Evolutionary conservation across 2,888 invertebrate genomes (phyloP).

Genomic region (Arenicola marina): DNA sequence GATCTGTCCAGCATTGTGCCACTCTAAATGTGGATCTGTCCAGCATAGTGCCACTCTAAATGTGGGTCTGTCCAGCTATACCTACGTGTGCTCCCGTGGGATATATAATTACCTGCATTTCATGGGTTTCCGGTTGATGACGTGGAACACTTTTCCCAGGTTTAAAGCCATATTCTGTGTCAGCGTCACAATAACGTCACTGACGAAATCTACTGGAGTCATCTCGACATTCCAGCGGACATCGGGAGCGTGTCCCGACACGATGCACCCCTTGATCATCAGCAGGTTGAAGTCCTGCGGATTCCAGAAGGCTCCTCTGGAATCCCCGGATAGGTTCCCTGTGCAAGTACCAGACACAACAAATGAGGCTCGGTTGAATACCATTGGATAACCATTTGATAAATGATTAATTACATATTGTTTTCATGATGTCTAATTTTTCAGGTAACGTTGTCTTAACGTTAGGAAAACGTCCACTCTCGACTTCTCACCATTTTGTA

Average conservation of each 20-base stretch:
- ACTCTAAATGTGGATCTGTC: no score
- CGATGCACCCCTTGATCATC: slow-evolving; percentile 53
- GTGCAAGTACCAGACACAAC: no score
- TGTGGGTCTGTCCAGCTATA: no score
- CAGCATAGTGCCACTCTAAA: no score
- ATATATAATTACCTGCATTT: slow-evolving; percentile 45
- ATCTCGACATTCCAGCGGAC: slow-evolving; percentile 59
- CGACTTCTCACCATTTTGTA: no score
- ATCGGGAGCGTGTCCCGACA: slow-evolving; percentile 51
- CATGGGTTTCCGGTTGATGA: slow-evolving; percentile 55
- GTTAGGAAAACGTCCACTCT: no score
- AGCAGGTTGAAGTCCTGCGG: slow-evolving; percentile 60
- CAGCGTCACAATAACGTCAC: slow-evolving; percentile 51
- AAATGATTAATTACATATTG: no score
- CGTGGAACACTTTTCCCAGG: slow-evolving; percentile 59
- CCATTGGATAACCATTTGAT: no score
- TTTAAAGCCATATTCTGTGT: slow-evolving; percentile 48
- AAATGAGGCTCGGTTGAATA: no score
- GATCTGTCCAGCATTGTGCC: no score
- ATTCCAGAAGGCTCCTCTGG: slow-evolving; percentile 56
- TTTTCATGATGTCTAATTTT: no score
- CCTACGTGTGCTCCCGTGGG: not conserved
- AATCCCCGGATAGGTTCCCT: slow-evolving; percentile 59
- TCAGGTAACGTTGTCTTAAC: no score
- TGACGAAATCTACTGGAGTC: slow-evolving; percentile 62